Conservation (phyloP, 2,113 vertebrate species). For the Pogona vitticeps region DNA sequence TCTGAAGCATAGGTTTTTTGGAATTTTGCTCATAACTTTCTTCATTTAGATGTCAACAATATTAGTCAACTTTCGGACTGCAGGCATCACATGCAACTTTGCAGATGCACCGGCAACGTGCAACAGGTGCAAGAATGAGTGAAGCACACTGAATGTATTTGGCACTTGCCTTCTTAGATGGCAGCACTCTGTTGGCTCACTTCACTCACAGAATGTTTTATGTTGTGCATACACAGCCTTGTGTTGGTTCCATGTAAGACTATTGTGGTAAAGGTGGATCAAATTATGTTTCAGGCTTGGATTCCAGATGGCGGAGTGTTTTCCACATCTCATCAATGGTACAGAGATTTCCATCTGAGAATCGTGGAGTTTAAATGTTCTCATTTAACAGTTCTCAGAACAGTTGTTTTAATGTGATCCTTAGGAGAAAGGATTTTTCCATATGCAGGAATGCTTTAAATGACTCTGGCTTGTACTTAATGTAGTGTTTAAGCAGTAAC, state of each 20-base stretch:
- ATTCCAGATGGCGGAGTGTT: neutral
- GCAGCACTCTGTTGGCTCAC: neutral
- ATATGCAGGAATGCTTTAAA: neutral
- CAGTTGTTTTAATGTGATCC: conserved; percentile 3
- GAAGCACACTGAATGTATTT: neutral
- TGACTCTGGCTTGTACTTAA: neutral
- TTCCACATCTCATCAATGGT: neutral
- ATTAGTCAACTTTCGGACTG: no score
- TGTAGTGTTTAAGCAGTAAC: neutral
- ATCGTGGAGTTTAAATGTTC: neutral
- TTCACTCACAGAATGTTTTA: neutral
- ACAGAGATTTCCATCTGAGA: conserved; percentile 32
- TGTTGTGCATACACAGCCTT: neutral
- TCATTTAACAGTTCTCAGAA: conserved; percentile 22
- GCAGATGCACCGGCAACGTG: neutral
- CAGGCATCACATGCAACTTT: neutral
- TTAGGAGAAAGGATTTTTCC: neutral
- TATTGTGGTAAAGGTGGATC: neutral
- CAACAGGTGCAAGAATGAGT: neutral
- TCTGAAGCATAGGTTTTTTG: neutral
- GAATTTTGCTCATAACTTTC: neutral
- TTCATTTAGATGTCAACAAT: neutral
- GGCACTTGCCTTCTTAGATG: neutral
- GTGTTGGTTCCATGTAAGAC: neutral
- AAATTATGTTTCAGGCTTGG: accelerated